phyloP scores from a whole-genome alignment of 2,113 vertebrate species.

The Eulemur macaco region DNA sequence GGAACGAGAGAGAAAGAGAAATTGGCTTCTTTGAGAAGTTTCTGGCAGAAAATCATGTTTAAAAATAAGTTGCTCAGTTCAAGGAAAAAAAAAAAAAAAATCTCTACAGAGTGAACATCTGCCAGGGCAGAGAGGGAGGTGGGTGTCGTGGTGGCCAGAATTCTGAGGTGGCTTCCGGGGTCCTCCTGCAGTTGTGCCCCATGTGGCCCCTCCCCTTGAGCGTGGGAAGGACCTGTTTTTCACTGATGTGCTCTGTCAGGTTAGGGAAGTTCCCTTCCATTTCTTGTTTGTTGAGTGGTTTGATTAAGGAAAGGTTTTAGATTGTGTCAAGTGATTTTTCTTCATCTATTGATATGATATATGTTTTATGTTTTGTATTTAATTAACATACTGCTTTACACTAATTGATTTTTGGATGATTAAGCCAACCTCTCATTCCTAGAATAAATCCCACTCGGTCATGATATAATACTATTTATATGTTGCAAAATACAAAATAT shows the following conservation, averaged over 20 bases:
- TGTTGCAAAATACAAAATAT: not conserved
- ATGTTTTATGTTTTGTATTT: not conserved
- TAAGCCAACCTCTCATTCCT: not conserved
- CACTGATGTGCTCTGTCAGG: not conserved
- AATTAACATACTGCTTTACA: not conserved
- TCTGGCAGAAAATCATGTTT: not conserved
- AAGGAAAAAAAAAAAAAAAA: too few species aligned
- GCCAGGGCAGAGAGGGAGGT: not conserved
- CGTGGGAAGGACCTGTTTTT: not conserved
- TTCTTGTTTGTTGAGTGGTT: not conserved
- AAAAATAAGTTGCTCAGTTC: not conserved
- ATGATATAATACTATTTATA: not conserved
- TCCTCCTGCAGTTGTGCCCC: rapidly evolving
- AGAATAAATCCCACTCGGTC: not conserved
- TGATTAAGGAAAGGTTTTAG: not conserved
- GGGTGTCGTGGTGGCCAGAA: rapidly evolving
- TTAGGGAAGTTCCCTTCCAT: not conserved
- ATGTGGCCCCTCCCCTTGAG: too few species aligned
- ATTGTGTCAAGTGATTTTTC: not conserved
- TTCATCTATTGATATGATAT: not conserved
- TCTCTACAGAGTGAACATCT: not conserved
- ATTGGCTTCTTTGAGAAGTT: not conserved
- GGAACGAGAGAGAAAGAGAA: not conserved
- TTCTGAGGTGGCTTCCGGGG: not conserved
- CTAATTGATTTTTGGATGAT: not conserved